A percentile compares a stretch with the other conserved stretches of the same genome.
Conservation (phyloP, 1,140 invertebrate genomes). For the Magallana ariakensis region DNA sequence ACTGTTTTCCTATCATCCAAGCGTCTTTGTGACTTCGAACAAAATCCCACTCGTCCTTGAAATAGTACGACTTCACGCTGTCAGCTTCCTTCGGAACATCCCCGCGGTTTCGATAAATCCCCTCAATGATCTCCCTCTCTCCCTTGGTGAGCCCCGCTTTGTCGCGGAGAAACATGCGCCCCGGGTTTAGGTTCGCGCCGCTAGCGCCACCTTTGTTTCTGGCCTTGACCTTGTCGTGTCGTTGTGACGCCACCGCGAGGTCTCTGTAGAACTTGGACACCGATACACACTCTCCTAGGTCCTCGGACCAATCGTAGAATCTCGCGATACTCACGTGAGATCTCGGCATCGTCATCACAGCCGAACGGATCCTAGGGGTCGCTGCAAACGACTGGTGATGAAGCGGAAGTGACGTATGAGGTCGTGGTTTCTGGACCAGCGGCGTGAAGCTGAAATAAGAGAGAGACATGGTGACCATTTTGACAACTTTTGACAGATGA, state of each 20-base stretch:
- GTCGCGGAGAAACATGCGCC: constrained; percentile 72
- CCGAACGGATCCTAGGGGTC: constrained; percentile 63
- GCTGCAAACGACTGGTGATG: constrained; percentile 61
- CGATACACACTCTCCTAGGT: constrained; percentile 64
- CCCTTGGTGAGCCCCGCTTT: constrained; percentile 75
- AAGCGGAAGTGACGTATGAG: constrained; percentile 55
- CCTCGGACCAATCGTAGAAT: constrained; percentile 74
- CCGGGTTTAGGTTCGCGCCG: constrained; percentile 59
- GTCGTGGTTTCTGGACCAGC: constrained; percentile 55
- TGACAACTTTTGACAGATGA: background rate
- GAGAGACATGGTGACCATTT: background rate
- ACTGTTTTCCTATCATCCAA: constrained; percentile 69
- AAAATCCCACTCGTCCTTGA: constrained; percentile 51
- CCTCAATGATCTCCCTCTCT: constrained; percentile 74
- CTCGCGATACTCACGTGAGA: constrained; percentile 69
- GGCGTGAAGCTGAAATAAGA: constrained; percentile 57
- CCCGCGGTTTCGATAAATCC: constrained; percentile 73
- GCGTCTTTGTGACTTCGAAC: constrained; percentile 73
- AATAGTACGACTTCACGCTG: constrained; percentile 34
- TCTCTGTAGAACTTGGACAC: constrained; percentile 70
- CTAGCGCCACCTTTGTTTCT: constrained; percentile 56
- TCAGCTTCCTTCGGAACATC: constrained; percentile 57
- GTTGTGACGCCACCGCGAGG: constrained; percentile 57
- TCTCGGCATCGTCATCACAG: constrained; percentile 58
- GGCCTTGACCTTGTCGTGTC: constrained; percentile 44